Conservation (phyloP, 2,888 invertebrate genomes). For the Leptinotarsa juncta region DNA sequence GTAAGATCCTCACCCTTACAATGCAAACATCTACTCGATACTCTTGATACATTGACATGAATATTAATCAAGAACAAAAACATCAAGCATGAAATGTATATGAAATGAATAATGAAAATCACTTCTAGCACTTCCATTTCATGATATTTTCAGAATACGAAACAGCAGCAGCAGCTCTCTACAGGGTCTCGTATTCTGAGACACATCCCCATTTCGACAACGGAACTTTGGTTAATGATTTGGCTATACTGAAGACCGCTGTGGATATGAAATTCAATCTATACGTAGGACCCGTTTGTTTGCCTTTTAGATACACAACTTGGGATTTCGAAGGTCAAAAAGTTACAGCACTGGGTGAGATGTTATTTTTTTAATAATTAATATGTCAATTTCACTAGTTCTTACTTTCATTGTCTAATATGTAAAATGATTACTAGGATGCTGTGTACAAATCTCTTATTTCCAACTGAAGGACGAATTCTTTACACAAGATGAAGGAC, state of each 20-base stretch:
- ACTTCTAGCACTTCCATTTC: neutral
- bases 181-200: conserved; percentile 59
- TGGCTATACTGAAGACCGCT: conserved; percentile 67
- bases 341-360: conserved; percentile 67
- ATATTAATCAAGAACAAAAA: too few species aligned
- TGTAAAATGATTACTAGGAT: too few species aligned
- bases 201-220: conserved; percentile 64
- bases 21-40: too few species aligned
- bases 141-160: conserved; percentile 65
- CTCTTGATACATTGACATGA: too few species aligned
- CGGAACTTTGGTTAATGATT: conserved; percentile 66
- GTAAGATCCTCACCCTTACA: too few species aligned
- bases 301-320: conserved; percentile 70
- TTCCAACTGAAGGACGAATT: too few species aligned
- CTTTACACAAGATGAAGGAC: too few species aligned
- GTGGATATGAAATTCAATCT: conserved; percentile 66
- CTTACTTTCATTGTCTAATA: too few species aligned
- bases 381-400: too few species aligned
- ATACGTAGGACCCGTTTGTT: conserved; percentile 72
- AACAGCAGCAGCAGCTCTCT: conserved; percentile 65
- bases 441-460: too few species aligned
- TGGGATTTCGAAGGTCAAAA: conserved; percentile 59
- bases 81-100: too few species aligned
- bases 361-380: too few species aligned
- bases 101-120: neutral